These are phyloP conservation scores for Drosophila parthenogenetica DNA, from an alignment of 2,888 invertebrate species.

Conservation along the genomic window DNA sequence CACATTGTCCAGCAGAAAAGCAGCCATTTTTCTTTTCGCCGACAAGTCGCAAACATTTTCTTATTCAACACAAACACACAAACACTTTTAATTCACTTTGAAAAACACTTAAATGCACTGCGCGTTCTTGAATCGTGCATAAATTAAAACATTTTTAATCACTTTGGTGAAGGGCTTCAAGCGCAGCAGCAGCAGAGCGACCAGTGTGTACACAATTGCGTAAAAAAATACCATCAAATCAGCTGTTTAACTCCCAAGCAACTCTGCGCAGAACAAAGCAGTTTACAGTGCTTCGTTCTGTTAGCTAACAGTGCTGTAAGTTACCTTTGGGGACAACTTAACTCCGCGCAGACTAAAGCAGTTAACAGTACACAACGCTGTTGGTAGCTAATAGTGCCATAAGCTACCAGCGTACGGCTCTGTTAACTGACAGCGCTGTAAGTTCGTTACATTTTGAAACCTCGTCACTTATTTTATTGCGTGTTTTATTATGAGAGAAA, in stretches of 20 bases:
- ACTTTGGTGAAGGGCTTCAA: conserved; percentile 27
- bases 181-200: conserved; percentile 17
- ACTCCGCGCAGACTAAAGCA: neutral
- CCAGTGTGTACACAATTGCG: conserved; percentile 7
- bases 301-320: conserved; percentile 19
- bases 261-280: conserved; percentile 24
- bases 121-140: conserved; percentile 18
- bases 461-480: conserved; percentile 27
- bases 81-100: conserved; percentile 10
- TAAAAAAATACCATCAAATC: conserved; percentile 36
- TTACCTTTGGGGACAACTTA: conserved; percentile 14
- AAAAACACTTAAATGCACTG: conserved; percentile 29
- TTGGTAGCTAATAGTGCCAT: neutral
- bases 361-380: neutral
- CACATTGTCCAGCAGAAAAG: conserved; percentile 30
- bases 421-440: neutral
- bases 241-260: conserved; percentile 58
- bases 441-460: conserved; percentile 52
- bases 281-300: conserved; percentile 10
- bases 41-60: conserved; percentile 28
- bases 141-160: conserved; percentile 52
- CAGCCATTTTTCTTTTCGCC: conserved; percentile 17
- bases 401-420: conserved; percentile 2
- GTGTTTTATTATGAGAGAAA: conserved; percentile 24
- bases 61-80: conserved; percentile 2